A percentile compares a stretch with the other conserved stretches of the same genome.
These are phyloP conservation scores for Pseudotriccus pelzelni DNA, from an alignment of 2,797 vertebrate species.

Conservation along the genomic window DNA sequence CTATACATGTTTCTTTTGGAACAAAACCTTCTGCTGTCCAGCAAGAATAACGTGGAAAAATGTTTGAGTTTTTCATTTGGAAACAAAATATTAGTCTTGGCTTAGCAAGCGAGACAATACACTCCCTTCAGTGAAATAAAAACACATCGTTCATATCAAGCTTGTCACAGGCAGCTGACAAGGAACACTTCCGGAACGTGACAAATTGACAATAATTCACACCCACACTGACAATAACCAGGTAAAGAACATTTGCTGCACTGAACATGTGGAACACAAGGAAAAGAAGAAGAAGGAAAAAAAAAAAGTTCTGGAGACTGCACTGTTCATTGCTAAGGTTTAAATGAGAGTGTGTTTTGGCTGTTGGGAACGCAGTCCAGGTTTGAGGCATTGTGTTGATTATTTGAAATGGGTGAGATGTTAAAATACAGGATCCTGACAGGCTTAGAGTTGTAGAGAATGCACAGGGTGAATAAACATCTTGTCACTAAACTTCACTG, in stretches of 20 bases:
- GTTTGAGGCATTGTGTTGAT: background rate
- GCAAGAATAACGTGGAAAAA: slow-evolving; percentile 76
- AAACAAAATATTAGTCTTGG: slow-evolving; percentile 83
- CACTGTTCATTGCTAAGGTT: background rate
- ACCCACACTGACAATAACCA: slow-evolving; percentile 62
- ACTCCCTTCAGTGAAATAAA: slow-evolving; percentile 68
- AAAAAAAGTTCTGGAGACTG: background rate
- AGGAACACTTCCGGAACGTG: slow-evolving; percentile 56
- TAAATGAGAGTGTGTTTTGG: background rate
- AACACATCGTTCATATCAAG: slow-evolving; percentile 66
- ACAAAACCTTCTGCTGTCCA: slow-evolving; percentile 70
- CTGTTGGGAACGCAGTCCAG: background rate
- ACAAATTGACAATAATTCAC: slow-evolving; percentile 52
- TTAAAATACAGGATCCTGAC: background rate
- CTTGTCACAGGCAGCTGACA: slow-evolving; percentile 67
- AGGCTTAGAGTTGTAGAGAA: background rate
- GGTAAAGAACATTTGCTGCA: slow-evolving; percentile 54
- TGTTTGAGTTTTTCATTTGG: slow-evolving; percentile 74
- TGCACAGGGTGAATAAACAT: background rate
- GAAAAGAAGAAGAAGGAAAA: background rate
- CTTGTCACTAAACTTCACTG: background rate
- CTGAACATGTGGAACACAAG: background rate
- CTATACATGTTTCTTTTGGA: slow-evolving; percentile 76
- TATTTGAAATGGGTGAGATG: background rate
- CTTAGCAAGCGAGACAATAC: slow-evolving; percentile 72